Percentiles rank a stretch among this genome's conserved stretches.
Conservation (phyloP, 2,113 vertebrate genomes). For the Ahaetulla prasina region DNA sequence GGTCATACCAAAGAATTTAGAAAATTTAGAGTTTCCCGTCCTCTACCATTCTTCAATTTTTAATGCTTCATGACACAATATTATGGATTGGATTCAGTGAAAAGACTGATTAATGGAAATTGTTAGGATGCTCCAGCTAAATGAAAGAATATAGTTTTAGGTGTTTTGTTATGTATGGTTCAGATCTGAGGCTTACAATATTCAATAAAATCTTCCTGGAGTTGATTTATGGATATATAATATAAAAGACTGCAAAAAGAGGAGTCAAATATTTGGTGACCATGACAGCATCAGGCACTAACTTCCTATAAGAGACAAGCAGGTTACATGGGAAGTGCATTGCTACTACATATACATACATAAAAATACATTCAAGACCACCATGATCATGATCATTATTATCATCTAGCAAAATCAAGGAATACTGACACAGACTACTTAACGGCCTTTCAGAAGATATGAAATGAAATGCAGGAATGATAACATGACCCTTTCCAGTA, state of each 20-base stretch:
- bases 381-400: conserved; percentile 11
- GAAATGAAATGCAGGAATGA: conserved; percentile 83
- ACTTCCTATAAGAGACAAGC: neutral
- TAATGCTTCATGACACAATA: neutral
- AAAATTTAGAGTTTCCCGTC: too few relatives aligned
- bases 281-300: neutral
- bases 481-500: conserved; percentile 75
- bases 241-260: neutral
- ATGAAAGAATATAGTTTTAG: neutral
- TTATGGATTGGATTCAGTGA: neutral
- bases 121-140: neutral
- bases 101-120: neutral
- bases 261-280: neutral
- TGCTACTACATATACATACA: neutral
- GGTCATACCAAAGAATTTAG: too few relatives aligned
- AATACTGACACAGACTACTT: conserved; percentile 69
- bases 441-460: conserved; percentile 47
- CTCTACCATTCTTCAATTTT: neutral
- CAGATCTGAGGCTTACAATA: neutral
- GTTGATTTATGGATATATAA: neutral
- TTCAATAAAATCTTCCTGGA: neutral
- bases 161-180: neutral
- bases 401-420: neutral
- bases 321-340: neutral
- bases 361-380: neutral